Base-by-base conservation (phyloP, 2,113 vertebrate species). In the Nibea coibor region DNA sequence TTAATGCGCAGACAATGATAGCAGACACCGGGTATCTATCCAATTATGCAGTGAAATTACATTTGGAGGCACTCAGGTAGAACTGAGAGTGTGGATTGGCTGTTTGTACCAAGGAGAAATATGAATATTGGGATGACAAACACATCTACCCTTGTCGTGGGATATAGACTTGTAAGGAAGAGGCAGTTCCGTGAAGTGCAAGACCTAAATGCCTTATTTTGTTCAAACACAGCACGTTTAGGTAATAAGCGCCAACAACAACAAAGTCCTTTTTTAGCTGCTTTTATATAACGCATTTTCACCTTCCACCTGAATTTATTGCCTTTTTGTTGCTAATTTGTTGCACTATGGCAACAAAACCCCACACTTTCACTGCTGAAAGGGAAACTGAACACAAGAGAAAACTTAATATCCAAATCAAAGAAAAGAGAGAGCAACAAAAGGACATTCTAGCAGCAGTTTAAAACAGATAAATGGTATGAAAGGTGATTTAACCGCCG, bases 31-130 rank as follows among this genome's bases (percentile, higher is more conserved):
- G 80, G 82, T 89, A 89, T 88, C 90, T 88, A 92, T 94, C 91
- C 89, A 94, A 92, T 94, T 94, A 92, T 91, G 75, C 78, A 72
- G 82, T 42, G 84, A 86, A 92, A 93, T 93, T 91, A 92, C 90
- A 94, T 93, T 94, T 87, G 80, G 84, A 83, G 70, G 73, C 89
- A 88, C 88, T 90, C 92, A 91, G 91, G 91, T 93, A 91, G 91
- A 93, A 91, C 85, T 71, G 80, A 86, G 82, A 80, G 86, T 31
- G 61, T 69, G 74, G 87, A 86, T 82, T 84, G 75, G 78, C 59
- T 78, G 43, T 78, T 72, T 78, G 75, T 81, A 71, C 53, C 3
- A 20, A 54, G 75, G 68, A 75, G 72, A 82, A 87, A 90, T 86
- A 86, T 87, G 84, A 89, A 88, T 73, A 90, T 72, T 65, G 51